A percentile compares a stretch with the other conserved stretches of the same genome.
Conservation (phyloP, 92 coral and sea anemone species). For the Phymanthus crucifer region DNA sequence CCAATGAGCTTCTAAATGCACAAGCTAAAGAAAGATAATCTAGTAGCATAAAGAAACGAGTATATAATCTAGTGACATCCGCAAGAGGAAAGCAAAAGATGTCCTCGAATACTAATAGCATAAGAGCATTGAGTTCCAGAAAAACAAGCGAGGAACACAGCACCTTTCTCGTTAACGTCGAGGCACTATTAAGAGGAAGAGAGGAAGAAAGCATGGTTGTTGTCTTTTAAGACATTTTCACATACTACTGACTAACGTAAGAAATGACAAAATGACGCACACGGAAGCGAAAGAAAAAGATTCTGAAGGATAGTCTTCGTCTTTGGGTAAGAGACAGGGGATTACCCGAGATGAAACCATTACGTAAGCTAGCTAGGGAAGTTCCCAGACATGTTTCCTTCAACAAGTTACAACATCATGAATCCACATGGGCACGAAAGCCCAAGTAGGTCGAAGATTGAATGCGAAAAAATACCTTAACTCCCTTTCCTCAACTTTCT, state of each 20-base stretch:
- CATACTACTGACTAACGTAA: not conserved
- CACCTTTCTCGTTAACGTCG: not conserved
- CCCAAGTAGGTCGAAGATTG: not conserved
- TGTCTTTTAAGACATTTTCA: not conserved
- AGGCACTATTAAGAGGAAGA: not conserved
- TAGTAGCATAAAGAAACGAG: not conserved
- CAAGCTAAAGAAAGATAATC: not conserved
- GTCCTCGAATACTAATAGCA: not conserved
- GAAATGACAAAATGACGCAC: not conserved
- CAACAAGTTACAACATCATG: not conserved
- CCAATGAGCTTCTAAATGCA: not conserved
- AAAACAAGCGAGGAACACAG: not conserved
- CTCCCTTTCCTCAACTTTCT: too few relatives aligned
- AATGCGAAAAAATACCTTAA: not conserved
- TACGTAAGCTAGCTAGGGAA: constrained; percentile 3
- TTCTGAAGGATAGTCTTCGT: constrained; percentile 10
- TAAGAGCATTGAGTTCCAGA: not conserved
- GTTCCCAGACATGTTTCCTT: not conserved
- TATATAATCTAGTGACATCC: not conserved
- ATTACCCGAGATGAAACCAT: constrained; percentile 17
- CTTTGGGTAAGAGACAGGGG: constrained; percentile 22
- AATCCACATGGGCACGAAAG: not conserved
- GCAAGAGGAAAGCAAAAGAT: not conserved
- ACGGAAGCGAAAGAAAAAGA: constrained; percentile 9
- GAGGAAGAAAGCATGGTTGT: not conserved